Evolutionary conservation across 1,140 invertebrate genomes (phyloP).

Genomic region (Teleogryllus occipitalis): DNA sequence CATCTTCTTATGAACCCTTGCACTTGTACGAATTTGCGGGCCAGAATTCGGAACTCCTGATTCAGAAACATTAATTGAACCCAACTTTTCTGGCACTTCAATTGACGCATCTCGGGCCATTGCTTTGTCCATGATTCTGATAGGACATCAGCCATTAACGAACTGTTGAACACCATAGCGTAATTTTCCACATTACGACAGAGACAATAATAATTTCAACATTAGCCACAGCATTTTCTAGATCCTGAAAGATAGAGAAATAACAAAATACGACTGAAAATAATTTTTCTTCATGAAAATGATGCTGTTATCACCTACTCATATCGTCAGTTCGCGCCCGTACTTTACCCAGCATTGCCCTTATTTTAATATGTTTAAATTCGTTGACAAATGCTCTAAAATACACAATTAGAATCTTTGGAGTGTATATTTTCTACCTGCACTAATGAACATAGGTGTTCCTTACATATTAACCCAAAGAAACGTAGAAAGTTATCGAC

Average conservation of each 20-base stretch:
- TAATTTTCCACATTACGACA: background rate
- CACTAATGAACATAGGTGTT: background rate
- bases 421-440: background rate
- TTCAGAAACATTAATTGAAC: conserved; percentile 13
- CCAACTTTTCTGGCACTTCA: conserved; percentile 8
- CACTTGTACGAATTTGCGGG: conserved; percentile 22
- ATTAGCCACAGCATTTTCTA: too few species aligned
- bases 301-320: too few species aligned
- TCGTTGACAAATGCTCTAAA: background rate
- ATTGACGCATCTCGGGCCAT: background rate
- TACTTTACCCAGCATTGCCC: background rate
- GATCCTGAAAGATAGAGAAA: too few species aligned
- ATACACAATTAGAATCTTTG: background rate
- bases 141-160: background rate
- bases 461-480: conserved; percentile 9
- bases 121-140: background rate
- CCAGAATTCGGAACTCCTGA: conserved; percentile 7
- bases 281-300: too few species aligned
- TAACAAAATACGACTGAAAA: too few species aligned
- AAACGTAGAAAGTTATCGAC: conserved; percentile 13
- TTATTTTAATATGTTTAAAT: background rate
- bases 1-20: conserved; percentile 24
- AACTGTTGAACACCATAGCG: background rate
- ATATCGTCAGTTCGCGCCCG: too few species aligned
- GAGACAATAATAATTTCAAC: background rate